Base-by-base conservation (phyloP, 2,113 vertebrate genomes). In the Paratilapia polleni region DNA sequence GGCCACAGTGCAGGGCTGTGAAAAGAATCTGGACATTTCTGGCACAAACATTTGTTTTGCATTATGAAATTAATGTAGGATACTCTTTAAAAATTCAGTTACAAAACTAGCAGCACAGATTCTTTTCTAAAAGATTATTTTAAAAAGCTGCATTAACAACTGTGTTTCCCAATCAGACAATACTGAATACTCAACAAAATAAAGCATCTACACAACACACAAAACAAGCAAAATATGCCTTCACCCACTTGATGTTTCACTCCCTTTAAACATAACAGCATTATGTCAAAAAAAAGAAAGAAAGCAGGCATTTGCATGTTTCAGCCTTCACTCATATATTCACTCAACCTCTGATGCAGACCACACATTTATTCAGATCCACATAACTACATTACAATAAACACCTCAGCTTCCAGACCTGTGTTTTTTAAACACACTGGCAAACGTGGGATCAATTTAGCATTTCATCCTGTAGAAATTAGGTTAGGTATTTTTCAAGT, bases 401-500 rank as follows among this genome's bases (percentile, higher is more conserved):
- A 57, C 26, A 54, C 62, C 43, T 76, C 61, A 31, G 41, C 36
- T 63, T 63, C 34, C 47, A 28, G 47, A 17, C 11, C 22, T 5
- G 1, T n/a, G 60, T 43, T 36, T 61, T 28, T 31, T 22, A 20
- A 70, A 60, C 47, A 57, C 63, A 66, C 8, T 9, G 22, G 43
- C 26, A 61, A 75, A 58, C 28, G 77, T 41, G 60, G 47, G 60
- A 49, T 52, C 26, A 68, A 77, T 83, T 76, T 88, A 74, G 13
- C 61, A 77, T 87, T 82, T 63, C 12, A 77, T 66, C 77, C 81
- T 9, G n/a, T 63, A 60, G 81, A 84, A 87, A 86, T 60, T 6
- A 86, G 75, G 63, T 80, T 86, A 63, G 83, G 82, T 78, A 79
- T 83, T 57, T 84, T 82, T 66, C 62, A 59, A 82, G 84, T 80